These are phyloP conservation scores for Benitochromis conjunctus DNA, from an alignment of 2,113 vertebrate species.

Conservation along the genomic window DNA sequence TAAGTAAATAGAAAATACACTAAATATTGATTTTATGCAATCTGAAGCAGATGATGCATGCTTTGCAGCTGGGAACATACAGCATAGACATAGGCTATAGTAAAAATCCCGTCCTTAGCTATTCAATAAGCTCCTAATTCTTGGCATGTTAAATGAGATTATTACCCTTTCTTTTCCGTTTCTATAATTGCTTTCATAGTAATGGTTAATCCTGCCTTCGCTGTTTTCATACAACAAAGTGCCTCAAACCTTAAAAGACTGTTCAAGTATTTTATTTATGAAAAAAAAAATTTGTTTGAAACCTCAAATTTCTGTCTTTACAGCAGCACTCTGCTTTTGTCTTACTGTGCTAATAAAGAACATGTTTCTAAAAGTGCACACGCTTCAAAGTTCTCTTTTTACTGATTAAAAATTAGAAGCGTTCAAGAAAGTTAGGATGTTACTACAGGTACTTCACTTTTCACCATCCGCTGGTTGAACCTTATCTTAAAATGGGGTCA, in stretches of 20 bases:
- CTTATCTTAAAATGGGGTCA: neutral
- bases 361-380: neutral
- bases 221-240: slow-evolving; percentile 54
- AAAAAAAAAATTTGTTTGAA: slow-evolving; percentile 33
- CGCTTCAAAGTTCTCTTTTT: neutral
- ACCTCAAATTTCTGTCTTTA: neutral
- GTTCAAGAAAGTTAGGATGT: neutral
- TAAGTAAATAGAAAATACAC: slow-evolving; percentile 6
- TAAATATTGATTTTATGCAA: slow-evolving; percentile 12
- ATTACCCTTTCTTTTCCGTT: slow-evolving; percentile 14
- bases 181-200: slow-evolving; percentile 13
- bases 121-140: slow-evolving; percentile 1
- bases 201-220: slow-evolving; percentile 52
- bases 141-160: slow-evolving; percentile 21
- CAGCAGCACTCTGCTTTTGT: neutral
- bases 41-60: slow-evolving; percentile 38
- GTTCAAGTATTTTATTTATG: slow-evolving; percentile 51
- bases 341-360: neutral
- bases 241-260: slow-evolving; percentile 65
- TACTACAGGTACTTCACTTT: neutral
- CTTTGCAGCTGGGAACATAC: slow-evolving; percentile 32
- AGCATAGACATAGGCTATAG: neutral
- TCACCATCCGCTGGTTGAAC: neutral
- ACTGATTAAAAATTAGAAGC: neutral
- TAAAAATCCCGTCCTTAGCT: slow-evolving; percentile 14